phyloP scores from a whole-genome alignment of 2,888 invertebrate genomes.

The Lepidochitona cinerea region DNA sequence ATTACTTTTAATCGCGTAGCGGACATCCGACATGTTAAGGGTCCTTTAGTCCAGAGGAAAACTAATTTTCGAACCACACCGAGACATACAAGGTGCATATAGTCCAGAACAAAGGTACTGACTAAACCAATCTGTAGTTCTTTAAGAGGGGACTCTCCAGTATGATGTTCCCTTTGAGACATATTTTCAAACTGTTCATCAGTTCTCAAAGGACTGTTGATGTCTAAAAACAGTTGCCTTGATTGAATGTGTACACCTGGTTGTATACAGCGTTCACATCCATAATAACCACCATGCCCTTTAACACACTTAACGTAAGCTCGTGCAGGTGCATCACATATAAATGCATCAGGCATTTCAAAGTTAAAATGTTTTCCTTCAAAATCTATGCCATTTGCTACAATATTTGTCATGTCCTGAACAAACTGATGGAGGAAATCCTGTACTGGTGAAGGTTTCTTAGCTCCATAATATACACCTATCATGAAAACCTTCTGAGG shows the following conservation, averaged over 20 bases:
- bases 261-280: conserved; percentile 51
- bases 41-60: conserved; percentile 37
- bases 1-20: conserved; percentile 18
- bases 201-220: conserved; percentile 16
- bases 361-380: conserved; percentile 2
- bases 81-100: conserved; percentile 59
- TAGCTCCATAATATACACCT: conserved; percentile 29
- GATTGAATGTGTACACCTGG: conserved; percentile 15
- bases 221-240: conserved; percentile 13
- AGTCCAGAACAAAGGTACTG: conserved; percentile 52
- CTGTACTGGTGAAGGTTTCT: conserved; percentile 24
- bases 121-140: conserved; percentile 35
- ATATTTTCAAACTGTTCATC: conserved; percentile 34
- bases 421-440: conserved; percentile 28
- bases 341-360: conserved; percentile 20
- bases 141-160: conserved; percentile 29
- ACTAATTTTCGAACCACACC: conserved; percentile 47
- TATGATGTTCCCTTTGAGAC: conserved; percentile 35
- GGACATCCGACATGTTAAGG: conserved; percentile 14
- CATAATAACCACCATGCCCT: conserved; percentile 50
- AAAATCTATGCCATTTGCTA: conserved; percentile 12
- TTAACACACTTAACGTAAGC: conserved; percentile 49
- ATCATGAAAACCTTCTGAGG: conserved; percentile 22
- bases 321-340: conserved; percentile 59
- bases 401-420: conserved; percentile 24